Evolutionary conservation across 1,140 invertebrate species (phyloP), one percentile per base, ranked within the genome.

Genomic region (Tetramorium alpestre): DNA sequence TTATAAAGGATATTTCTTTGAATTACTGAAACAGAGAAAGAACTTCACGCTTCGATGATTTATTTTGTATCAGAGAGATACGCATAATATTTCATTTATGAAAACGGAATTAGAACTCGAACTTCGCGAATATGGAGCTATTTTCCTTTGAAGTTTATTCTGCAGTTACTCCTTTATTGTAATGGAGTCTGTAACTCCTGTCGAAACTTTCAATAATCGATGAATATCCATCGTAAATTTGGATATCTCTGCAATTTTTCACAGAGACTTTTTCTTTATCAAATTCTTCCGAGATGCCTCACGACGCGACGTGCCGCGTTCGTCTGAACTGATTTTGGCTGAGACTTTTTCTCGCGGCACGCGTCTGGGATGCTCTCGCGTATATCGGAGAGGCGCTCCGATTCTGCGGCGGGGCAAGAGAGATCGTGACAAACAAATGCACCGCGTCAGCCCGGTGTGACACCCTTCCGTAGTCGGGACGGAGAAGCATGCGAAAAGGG

Each of bases 341-440:
- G 72, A 65, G 85, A 87, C 84, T 87, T 69, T 49, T 56, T 64
- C 33, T 64, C 64, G 18, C 49, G 25, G 64, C 81, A 88, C 89
- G 69, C 82, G 80, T 90, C 77, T 69, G 51, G 72, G 51, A 76
- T 78, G 44, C 47, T 49, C 87, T 70, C 77, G 84, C 58, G 78
- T 85, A 75, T 62, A 73, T 51, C 33, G 49, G 58, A 76, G 81
- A 87, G 70, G 49, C 65, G 51, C 64, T 78, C 72, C 73, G 62
- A 78, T 49, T 58, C 11, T 54, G 60, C 49, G 33, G 78, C 56
- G 64, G 69, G 22, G 28, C 28, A 60, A 60, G 80, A 60, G 85
- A 87, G 86, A 86, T 86, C 89, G 92, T 91, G 93, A 93, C 93
- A 94, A 95, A 94, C 92, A 95, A 94, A 94, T 94, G 94, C 92